A percentile compares a stretch with the other conserved stretches of the same genome.
Evolutionary conservation across 2,888 invertebrate genomes (phyloP).

Genomic region (Tinea pellionella): DNA sequence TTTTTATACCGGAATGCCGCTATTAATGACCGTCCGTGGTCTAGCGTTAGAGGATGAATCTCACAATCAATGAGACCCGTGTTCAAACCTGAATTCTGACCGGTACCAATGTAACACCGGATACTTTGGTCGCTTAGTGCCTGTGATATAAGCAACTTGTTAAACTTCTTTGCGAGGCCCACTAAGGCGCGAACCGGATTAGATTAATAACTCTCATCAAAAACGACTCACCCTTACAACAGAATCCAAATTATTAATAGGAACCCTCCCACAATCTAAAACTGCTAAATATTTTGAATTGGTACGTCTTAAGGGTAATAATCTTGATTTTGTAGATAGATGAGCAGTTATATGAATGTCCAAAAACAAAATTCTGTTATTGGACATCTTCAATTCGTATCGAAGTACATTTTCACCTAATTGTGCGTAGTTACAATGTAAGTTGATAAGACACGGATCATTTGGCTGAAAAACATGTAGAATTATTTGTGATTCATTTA

Average conservation of each 20-base stretch:
- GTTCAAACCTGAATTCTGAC: too few relatives aligned
- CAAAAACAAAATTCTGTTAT: constrained; percentile 39
- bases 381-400: constrained; percentile 48
- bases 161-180: too few relatives aligned
- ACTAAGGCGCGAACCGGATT: too few relatives aligned
- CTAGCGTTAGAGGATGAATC: too few relatives aligned
- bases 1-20: too few relatives aligned
- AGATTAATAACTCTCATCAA: too few relatives aligned
- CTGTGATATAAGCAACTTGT: too few relatives aligned
- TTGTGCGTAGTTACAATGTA: constrained; percentile 38
- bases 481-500: too few relatives aligned
- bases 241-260: constrained; percentile 59
- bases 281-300: constrained; percentile 36
- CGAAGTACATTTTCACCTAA: constrained; percentile 44
- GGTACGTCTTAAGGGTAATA: constrained; percentile 42
- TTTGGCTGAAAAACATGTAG: constrained; percentile 31
- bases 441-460: constrained; percentile 33
- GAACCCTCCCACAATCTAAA: constrained; percentile 54
- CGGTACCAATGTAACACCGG: too few relatives aligned
- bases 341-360: constrained; percentile 39
- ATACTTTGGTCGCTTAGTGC: too few relatives aligned
- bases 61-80: too few relatives aligned
- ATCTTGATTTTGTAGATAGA: constrained; percentile 34
- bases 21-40: too few relatives aligned
- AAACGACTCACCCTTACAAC: constrained; percentile 47